These are phyloP conservation scores for Vollenhovia emeryi DNA, from an alignment of 1,140 invertebrate genomes.

Conservation along the genomic window DNA sequence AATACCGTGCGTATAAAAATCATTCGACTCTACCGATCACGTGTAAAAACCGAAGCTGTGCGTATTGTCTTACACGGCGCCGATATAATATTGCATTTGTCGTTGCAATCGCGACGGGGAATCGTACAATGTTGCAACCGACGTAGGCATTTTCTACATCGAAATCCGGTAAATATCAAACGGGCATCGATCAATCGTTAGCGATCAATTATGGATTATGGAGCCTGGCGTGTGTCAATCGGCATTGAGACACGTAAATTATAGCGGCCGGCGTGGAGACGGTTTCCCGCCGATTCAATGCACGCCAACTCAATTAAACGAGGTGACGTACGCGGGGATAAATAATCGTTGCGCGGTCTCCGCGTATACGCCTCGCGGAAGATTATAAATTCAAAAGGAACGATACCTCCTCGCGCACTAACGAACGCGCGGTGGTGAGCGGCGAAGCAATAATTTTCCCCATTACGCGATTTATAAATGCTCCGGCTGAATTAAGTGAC, in stretches of 20 bases:
- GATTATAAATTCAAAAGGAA: slow-evolving; percentile 72
- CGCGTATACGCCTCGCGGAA: slow-evolving; percentile 14
- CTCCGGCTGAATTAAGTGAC: slow-evolving; percentile 5
- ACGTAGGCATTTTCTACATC: background rate
- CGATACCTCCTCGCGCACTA: slow-evolving; percentile 24
- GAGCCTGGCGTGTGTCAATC: slow-evolving; percentile 56
- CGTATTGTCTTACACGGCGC: background rate
- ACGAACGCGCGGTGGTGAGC: slow-evolving; percentile 40
- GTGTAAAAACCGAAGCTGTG: too few relatives aligned
- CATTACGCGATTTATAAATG: slow-evolving; percentile 52
- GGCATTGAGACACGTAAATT: slow-evolving; percentile 66
- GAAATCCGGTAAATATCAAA: slow-evolving; percentile 42
- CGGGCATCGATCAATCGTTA: slow-evolving; percentile 51
- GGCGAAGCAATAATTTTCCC: slow-evolving; percentile 35
- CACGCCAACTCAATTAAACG: slow-evolving; percentile 69
- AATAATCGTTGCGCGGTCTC: slow-evolving; percentile 63
- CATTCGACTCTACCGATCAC: background rate
- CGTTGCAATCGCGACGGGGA: background rate
- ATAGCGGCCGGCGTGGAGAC: slow-evolving; percentile 14
- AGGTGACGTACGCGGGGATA: slow-evolving; percentile 62
- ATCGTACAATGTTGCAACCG: background rate
- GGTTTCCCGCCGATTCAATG: slow-evolving; percentile 20
- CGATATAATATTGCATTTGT: background rate
- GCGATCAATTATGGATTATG: slow-evolving; percentile 70
- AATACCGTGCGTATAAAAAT: background rate